phyloP scores from a whole-genome alignment of 2,888 invertebrate species.

The Pristionchus fissidentatus region DNA sequence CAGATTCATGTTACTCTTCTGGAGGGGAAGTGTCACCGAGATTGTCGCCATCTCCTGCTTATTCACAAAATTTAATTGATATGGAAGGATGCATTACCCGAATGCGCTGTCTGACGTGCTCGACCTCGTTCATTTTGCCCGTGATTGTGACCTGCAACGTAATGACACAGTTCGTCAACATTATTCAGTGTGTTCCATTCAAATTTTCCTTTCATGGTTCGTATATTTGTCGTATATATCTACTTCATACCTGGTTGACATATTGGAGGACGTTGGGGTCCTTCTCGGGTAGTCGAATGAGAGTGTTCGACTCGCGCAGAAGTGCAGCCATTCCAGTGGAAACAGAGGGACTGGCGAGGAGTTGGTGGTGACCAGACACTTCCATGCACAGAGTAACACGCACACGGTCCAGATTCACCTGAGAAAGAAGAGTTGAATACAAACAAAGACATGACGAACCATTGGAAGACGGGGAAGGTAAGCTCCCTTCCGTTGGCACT shows the following conservation, averaged over 20 bases:
- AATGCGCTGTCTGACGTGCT: constrained; percentile 36
- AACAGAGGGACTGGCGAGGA: background rate
- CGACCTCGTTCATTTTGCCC: constrained; percentile 36
- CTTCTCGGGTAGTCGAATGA: constrained; percentile 44
- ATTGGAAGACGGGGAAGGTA: constrained; percentile 23
- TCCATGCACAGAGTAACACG: constrained; percentile 46
- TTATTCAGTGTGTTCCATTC: no score
- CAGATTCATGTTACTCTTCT: constrained; percentile 41
- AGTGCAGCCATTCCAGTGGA: constrained; percentile 45
- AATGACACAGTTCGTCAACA: no score
- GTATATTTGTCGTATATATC: no score
- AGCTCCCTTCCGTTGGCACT: constrained; percentile 4
- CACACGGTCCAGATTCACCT: constrained; percentile 6
- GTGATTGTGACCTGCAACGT: constrained; percentile 34
- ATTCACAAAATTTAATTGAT: background rate
- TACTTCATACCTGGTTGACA: constrained; percentile 5
- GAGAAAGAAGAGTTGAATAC: background rate
- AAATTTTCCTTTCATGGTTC: no score
- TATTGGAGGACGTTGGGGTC: background rate
- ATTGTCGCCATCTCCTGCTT: constrained; percentile 41
- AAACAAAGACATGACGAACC: background rate
- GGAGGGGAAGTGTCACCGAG: constrained; percentile 43
- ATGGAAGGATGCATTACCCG: background rate
- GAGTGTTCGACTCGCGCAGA: constrained; percentile 7
- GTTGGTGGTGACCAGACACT: constrained; percentile 25